These are phyloP conservation scores for Nowickia ferox DNA, from an alignment of 2,888 invertebrate species.

Conservation along the genomic window DNA sequence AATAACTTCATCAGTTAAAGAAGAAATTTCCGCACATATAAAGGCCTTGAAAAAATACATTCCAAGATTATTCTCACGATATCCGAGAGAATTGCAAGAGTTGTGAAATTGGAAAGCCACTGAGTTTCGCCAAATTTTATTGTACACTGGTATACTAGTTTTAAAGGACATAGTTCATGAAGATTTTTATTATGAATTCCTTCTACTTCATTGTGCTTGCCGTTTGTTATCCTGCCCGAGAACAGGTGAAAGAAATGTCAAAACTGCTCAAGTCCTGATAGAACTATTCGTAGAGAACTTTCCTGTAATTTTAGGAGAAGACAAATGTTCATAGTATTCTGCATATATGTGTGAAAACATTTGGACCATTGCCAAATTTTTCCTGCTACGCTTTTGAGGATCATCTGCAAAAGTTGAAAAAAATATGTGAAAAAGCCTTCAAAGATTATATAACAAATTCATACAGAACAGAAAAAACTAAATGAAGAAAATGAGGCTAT, in stretches of 20 bases:
- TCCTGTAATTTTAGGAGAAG: constrained; percentile 15
- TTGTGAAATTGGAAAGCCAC: too few relatives aligned
- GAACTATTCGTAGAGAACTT: constrained; percentile 35
- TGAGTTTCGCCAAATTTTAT: too few relatives aligned
- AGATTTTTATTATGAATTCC: too few relatives aligned
- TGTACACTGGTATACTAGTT: too few relatives aligned
- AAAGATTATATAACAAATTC: constrained; percentile 59
- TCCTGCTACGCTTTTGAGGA: constrained; percentile 62
- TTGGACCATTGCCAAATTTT: constrained; percentile 57
- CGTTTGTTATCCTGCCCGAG: too few relatives aligned
- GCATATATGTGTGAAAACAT: constrained; percentile 42
- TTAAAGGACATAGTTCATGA: too few relatives aligned
- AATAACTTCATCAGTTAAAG: not conserved
- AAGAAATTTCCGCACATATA: constrained; percentile 11
- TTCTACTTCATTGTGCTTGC: too few relatives aligned
- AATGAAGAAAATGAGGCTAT: constrained; percentile 33
- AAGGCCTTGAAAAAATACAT: constrained; percentile 30
- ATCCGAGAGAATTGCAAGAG: too few relatives aligned
- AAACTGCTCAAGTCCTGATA: constrained; percentile 22
- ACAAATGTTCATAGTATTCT: constrained; percentile 21
- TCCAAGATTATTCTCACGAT: too few relatives aligned
- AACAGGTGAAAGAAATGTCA: constrained; percentile 13
- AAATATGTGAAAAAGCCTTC: constrained; percentile 60
- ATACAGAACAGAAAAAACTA: constrained; percentile 18
- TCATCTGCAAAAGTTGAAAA: constrained; percentile 64